Conservation (phyloP, 2,888 invertebrate species). For the Leistus spinibarbis region DNA sequence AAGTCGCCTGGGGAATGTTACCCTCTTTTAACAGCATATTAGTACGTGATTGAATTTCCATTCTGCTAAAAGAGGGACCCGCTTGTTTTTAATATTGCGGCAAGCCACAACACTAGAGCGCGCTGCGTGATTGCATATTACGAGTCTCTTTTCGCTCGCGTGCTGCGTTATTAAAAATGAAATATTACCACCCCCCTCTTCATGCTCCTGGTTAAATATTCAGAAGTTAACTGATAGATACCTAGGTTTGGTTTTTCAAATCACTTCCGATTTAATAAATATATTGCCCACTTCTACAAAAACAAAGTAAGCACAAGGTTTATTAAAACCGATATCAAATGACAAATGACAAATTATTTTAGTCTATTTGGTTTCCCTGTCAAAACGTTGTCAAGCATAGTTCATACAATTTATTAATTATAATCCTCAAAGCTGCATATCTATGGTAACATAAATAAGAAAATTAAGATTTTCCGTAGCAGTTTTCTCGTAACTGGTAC, state of each 20-base stretch:
- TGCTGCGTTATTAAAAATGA: not conserved
- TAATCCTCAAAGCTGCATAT: too few relatives aligned
- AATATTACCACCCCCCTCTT: not conserved
- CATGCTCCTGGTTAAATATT: not conserved
- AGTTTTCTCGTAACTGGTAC: too few relatives aligned
- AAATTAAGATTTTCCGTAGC: too few relatives aligned
- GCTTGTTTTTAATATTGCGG: conserved; percentile 46
- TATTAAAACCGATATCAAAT: too few relatives aligned
- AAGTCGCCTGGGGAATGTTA: conserved; percentile 51
- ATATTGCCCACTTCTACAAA: too few relatives aligned
- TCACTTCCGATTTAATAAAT: too few relatives aligned
- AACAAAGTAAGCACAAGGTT: too few relatives aligned
- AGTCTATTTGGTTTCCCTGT: too few relatives aligned
- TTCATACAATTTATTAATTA: too few relatives aligned
- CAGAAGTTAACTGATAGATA: not conserved
- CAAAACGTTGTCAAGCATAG: too few relatives aligned
- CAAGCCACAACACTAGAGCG: conserved; percentile 17
- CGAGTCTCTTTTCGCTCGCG: not conserved
- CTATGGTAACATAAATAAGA: too few relatives aligned
- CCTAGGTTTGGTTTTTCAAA: not conserved
- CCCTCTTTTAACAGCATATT: conserved; percentile 53
- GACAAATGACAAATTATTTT: too few relatives aligned
- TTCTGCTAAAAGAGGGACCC: conserved; percentile 46
- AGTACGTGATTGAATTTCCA: conserved; percentile 55
- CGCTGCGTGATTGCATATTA: not conserved